Base-by-base conservation (phyloP, 2,888 invertebrate species). In the Junonia oenone region DNA sequence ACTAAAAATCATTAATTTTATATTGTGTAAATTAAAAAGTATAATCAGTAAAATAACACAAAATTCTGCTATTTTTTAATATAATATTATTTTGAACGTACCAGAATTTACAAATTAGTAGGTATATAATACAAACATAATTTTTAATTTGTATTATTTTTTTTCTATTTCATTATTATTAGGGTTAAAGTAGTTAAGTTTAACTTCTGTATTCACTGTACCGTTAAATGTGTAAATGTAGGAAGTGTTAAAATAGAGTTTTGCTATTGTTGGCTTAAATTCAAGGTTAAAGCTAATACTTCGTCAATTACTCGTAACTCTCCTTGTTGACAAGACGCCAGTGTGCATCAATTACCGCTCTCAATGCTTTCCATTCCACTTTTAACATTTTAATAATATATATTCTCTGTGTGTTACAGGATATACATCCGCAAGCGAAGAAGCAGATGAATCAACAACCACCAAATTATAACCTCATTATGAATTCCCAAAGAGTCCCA, bases 391-490 rank as follows among this genome's bases (percentile, higher is more conserved):
- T 57, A 63, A 51, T 72, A 66, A 78, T 63, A 64, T 49, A 27
- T 61, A 48, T 38, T 47, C 65, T 64, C 59, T 67, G 51, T 66
- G 59, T 52, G 65, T 86, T 87, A 57, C 86, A 87, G 88, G 83
- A 81, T 51, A 62, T 80, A 51, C 74, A 71, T 49, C 79, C 78
- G 63, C 66, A 68, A 59, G 50, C 64, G 22, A 61, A 65, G 49
- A 76, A 71, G 54, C 74, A 68, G 57, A 66, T 62, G 53, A 59
- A 59, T 29, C 68, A 68, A 38, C 68, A 68, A 37, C 74, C 69
- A 48, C 60, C 68, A 14, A 78, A 74, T 64, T 83, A 76, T 65
- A 79, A 75, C 54, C 56, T 78, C 62, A 51, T 69, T n/a, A 65
- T 73, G 61, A 75, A 73, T 55, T 67, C 69, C 26, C 77, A 74